Base-by-base conservation (phyloP, 2,797 vertebrate genomes). In the Staurois parvus region DNA sequence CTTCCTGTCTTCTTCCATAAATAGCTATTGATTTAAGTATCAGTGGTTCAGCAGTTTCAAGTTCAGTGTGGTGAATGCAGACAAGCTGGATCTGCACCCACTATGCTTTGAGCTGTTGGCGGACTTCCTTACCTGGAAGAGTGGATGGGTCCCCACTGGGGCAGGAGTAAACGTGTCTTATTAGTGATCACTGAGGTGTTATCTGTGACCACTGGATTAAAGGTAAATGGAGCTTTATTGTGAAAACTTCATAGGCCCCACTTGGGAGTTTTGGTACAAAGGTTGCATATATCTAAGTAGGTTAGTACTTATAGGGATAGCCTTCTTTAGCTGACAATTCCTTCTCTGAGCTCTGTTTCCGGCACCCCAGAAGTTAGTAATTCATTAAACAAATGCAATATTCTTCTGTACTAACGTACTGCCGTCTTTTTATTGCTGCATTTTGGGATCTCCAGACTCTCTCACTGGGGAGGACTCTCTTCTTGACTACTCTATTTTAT, bases 401-500 rank as follows among this genome's bases (percentile, higher is more conserved):
- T 32, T 77, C 26, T 11, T 37, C 30, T 72, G 68, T 69, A 56
- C 62, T 87, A 83, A 87, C 56, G 15, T 48, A 73, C 73, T 87
- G 24, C 75, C 28, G 32, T 84, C 91, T 90, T 77, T 93, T 93
- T 88, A 88, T 89, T 88, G 91, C 92, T 85, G 0, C 89, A 79
- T 79, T 88, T 72, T 84, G 78, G 89, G 84, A 84, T 87, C 84
- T 92, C 67, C 94, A 99, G 98, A 99, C 91, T 94, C 96, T 93
- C 94, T 98, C 92, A 92, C 94, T 89, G 96, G 95, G 89, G 97
- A 97, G 81, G 97, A 97, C 89, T 96, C 97, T 92, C 93, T 98
- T 90, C 95, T 99, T 94, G 96, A 96, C 91, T 96, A 96, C 83
- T 95, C 96, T 93, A 95, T 99, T 90, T 95, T 99, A 89, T 96